Evolutionary conservation across 2,888 invertebrate genomes (phyloP).

Genomic region (Eugnorisma glareosa): DNA sequence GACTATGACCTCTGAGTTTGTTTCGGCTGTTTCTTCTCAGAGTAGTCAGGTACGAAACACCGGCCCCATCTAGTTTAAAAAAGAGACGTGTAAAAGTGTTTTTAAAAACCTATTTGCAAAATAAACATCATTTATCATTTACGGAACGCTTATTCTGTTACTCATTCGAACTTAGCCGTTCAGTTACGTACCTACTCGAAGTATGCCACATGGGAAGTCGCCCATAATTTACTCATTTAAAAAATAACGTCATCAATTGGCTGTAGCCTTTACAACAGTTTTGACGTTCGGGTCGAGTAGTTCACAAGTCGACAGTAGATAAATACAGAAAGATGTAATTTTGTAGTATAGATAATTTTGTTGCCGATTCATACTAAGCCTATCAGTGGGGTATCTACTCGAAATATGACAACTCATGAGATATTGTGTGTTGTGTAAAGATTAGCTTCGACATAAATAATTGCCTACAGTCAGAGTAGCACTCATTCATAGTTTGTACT

Average conservation of each 20-base stretch:
- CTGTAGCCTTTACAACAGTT: neutral
- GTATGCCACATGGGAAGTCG: neutral
- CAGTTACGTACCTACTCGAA: neutral
- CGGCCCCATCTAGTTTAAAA: too few species aligned
- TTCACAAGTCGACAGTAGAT: neutral
- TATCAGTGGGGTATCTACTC: neutral
- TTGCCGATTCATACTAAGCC: neutral
- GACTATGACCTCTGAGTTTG: too few species aligned
- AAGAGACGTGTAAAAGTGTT: too few species aligned
- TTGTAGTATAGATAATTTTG: neutral
- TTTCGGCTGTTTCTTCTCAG: too few species aligned
- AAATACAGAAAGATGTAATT: neutral
- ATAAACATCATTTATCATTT: too few species aligned
- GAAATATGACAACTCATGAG: slow-evolving; percentile 8
- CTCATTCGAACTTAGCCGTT: neutral
- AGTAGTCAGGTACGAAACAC: too few species aligned
- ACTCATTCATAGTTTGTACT: neutral
- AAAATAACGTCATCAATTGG: neutral
- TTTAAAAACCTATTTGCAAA: too few species aligned
- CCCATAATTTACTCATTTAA: neutral
- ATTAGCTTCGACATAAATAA: slow-evolving; percentile 9
- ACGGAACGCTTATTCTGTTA: neutral
- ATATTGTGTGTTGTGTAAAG: neutral
- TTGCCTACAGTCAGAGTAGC: too few species aligned
- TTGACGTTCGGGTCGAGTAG: neutral